These are phyloP conservation scores for Cosmopolites sordidus DNA, from an alignment of 2,888 invertebrate genomes.

Conservation along the genomic window DNA sequence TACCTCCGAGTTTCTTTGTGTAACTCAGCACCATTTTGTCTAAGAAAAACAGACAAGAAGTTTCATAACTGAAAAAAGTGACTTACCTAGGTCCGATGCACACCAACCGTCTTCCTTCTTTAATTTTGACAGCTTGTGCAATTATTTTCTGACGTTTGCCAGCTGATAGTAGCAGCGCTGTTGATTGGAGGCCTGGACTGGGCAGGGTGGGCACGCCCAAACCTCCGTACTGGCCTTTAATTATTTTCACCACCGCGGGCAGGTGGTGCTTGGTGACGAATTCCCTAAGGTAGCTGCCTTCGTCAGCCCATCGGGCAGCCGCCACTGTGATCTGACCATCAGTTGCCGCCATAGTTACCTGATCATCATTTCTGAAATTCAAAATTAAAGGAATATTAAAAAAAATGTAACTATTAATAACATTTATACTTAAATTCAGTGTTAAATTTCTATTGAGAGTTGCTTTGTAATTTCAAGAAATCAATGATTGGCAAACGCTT, in stretches of 20 bases:
- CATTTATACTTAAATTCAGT: no score
- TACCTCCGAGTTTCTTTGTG: no score
- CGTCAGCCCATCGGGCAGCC: conserved; percentile 73
- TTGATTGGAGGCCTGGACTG: conserved; percentile 80
- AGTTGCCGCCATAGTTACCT: conserved; percentile 71
- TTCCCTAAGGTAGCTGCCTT: conserved; percentile 68
- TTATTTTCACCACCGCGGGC: conserved; percentile 85
- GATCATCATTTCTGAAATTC: conserved; percentile 23
- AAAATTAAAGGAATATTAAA: no score
- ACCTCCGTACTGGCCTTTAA: conserved; percentile 90
- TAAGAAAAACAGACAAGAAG: no score
- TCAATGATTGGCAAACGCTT: no score
- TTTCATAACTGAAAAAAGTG: no score
- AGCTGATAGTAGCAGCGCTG: conserved; percentile 79
- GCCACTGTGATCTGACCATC: conserved; percentile 87
- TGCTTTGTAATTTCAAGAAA: no score
- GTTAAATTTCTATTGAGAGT: no score
- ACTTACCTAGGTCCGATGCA: conserved; percentile 27
- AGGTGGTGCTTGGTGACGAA: conserved; percentile 67
- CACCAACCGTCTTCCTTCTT: conserved; percentile 63
- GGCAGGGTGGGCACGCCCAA: conserved; percentile 85
- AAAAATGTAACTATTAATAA: no score
- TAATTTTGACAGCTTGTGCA: conserved; percentile 85
- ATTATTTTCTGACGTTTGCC: conserved; percentile 82
- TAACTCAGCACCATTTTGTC: no score